These are phyloP conservation scores for Eupleurogrammus muticus DNA, from an alignment of 2,797 vertebrate genomes.

Conservation along the genomic window DNA sequence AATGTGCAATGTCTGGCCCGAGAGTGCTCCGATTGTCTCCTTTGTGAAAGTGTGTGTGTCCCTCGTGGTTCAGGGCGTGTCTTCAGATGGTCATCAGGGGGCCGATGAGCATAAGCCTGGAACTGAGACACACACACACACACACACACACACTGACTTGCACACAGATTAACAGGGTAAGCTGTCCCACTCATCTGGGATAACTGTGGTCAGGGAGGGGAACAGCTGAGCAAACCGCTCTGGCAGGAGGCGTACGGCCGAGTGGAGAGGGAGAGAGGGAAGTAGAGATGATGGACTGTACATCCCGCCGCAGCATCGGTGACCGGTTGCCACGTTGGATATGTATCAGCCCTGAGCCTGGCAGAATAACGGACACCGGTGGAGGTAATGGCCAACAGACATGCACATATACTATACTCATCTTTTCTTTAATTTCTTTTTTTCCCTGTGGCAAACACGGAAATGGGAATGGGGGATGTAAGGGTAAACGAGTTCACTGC, in stretches of 20 bases:
- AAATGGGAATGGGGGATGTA: background rate
- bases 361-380: conserved; percentile 53
- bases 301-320: conserved; percentile 57
- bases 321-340: conserved; percentile 80
- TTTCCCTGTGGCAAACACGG: conserved; percentile 5
- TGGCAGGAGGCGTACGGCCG: conserved; percentile 66
- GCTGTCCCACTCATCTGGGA: conserved; percentile 78
- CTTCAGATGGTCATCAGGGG: conserved; percentile 66
- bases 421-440: conserved; percentile 1
- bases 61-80: conserved; percentile 65
- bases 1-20: conserved; percentile 24
- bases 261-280: conserved; percentile 50
- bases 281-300: conserved; percentile 73
- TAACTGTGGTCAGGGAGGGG: conserved; percentile 79
- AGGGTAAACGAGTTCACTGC: conserved; percentile 26
- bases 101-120: conserved; percentile 60
- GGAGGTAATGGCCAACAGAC: conserved; percentile 63
- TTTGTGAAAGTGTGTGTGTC: conserved; percentile 14
- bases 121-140: conserved; percentile 38
- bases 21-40: conserved; percentile 23
- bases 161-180: conserved; percentile 78
- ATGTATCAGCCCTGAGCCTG: conserved; percentile 68
- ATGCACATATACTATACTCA: conserved; percentile 2
- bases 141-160: conserved; percentile 34
- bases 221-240: conserved; percentile 80